Percentiles rank a stretch among this genome's conserved stretches.
These are phyloP conservation scores for Nanger granti DNA, from an alignment of 2,113 vertebrate species.

Conservation along the genomic window DNA sequence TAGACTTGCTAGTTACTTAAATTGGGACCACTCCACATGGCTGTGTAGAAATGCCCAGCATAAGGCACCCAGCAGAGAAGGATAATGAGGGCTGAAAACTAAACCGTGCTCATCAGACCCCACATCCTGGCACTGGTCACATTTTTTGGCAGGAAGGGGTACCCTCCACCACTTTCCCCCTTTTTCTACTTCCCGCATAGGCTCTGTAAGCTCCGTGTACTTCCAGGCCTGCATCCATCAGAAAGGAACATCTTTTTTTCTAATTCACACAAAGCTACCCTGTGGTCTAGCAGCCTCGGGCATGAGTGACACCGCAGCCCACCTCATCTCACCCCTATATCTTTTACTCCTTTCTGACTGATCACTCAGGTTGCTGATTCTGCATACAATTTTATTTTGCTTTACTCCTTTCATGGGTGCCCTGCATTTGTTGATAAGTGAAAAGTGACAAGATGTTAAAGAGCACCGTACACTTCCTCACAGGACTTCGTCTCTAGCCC, in stretches of 20 bases:
- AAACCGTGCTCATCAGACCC: background rate
- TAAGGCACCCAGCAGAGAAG: background rate
- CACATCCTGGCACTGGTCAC: background rate
- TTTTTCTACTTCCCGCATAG: background rate
- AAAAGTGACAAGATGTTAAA: background rate
- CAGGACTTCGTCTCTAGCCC: background rate
- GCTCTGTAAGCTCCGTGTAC: background rate
- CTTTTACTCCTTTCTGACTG: background rate
- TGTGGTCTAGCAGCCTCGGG: background rate
- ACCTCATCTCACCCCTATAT: background rate
- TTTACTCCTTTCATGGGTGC: background rate
- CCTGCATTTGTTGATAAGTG: background rate
- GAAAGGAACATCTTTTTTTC: background rate
- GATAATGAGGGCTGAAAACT: background rate
- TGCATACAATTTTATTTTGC: background rate
- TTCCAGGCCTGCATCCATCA: background rate
- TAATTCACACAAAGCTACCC: background rate
- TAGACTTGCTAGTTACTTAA: background rate
- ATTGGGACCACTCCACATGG: background rate
- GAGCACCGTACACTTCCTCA: background rate
- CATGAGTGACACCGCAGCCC: background rate
- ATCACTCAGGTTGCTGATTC: background rate
- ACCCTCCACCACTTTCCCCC: background rate
- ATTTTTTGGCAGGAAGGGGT: background rate
- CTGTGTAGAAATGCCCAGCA: background rate